phyloP scores from a whole-genome alignment of 2,888 invertebrate species.

The Sarcophaga carnaria region DNA sequence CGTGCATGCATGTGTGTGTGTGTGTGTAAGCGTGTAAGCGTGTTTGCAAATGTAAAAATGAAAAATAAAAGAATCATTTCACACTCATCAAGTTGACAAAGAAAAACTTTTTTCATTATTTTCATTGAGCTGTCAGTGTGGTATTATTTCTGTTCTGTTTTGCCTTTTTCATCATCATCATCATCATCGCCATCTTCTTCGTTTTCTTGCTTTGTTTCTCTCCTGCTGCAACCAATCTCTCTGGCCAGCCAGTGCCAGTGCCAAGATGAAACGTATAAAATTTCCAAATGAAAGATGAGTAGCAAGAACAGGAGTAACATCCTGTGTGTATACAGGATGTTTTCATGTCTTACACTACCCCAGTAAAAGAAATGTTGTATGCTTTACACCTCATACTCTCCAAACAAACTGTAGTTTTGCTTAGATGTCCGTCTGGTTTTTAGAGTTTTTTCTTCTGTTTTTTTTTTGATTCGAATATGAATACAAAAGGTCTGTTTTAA shows the following conservation, averaged over 20 bases:
- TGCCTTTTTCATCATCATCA: constrained; percentile 72
- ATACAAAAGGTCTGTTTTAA: not conserved
- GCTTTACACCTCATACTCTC: no score
- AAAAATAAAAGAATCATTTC: constrained; percentile 73
- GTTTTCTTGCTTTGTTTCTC: not conserved
- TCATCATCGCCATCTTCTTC: constrained; percentile 27
- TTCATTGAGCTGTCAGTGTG: constrained; percentile 77
- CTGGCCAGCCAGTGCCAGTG: not conserved
- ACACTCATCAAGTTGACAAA: constrained; percentile 80
- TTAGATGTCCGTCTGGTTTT: not conserved
- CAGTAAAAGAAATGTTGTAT: not conserved
- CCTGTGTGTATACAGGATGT: not conserved
- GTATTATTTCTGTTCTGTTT: constrained; percentile 52
- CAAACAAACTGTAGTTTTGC: not conserved
- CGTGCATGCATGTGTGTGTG: no score
- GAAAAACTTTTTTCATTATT: constrained; percentile 80
- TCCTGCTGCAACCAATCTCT: not conserved
- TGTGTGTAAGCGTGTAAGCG: not conserved
- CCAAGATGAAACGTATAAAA: constrained; percentile 74
- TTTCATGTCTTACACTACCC: not conserved
- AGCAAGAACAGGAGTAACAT: constrained; percentile 55
- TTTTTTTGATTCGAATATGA: not conserved
- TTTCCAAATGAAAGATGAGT: constrained; percentile 71
- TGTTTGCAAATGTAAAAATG: constrained; percentile 43
- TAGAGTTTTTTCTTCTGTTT: not conserved